phyloP scores from a whole-genome alignment of 2,797 vertebrate genomes.

The Sparus aurata region DNA sequence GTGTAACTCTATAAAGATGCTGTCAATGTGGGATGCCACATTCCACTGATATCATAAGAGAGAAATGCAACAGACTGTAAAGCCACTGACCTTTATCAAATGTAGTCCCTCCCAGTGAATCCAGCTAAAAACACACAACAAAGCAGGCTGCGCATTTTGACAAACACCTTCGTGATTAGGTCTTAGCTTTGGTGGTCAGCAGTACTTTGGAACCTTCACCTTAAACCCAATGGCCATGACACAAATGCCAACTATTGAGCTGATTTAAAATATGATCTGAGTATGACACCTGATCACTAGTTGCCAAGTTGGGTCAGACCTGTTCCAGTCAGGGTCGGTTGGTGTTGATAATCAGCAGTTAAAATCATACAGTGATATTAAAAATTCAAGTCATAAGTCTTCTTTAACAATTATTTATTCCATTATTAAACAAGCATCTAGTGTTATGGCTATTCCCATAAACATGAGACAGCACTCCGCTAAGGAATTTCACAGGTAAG shows the following conservation, averaged over 20 bases:
- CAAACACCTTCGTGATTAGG: neutral
- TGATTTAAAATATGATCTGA: no score
- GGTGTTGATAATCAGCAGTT: no score
- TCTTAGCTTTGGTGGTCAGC: neutral
- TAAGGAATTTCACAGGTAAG: neutral
- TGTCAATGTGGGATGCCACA: neutral
- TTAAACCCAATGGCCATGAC: neutral
- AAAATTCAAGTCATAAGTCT: no score
- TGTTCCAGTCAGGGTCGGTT: no score
- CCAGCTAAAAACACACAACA: neutral
- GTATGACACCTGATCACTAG: no score
- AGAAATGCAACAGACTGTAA: conserved; percentile 1
- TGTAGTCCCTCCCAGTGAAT: neutral
- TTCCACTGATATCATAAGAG: neutral
- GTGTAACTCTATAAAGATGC: neutral
- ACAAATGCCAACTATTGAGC: neutral
- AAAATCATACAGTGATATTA: no score
- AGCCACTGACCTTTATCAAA: neutral
- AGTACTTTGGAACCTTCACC: neutral
- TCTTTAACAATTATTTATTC: neutral
- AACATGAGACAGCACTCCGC: neutral
- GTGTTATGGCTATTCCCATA: neutral
- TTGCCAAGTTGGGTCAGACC: no score
- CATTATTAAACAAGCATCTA: neutral
- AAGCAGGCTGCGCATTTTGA: neutral